Evolutionary conservation across 2,113 vertebrate species (phyloP), one percentile per base, ranked within the genome.

Genomic region (Xyliphius kryptos): DNA sequence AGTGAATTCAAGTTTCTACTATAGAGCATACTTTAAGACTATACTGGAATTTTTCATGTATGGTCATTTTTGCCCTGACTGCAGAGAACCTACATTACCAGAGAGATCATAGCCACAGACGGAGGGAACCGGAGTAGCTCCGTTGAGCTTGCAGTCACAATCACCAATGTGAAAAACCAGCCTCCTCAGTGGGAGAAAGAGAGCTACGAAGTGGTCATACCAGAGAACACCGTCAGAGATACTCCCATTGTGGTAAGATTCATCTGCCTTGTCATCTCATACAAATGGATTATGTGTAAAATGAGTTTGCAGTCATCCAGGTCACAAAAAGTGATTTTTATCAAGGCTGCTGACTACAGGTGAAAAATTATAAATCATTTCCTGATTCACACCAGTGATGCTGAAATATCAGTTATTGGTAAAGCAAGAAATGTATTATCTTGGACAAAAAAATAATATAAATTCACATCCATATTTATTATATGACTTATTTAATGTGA

Each of bases 161-260:
- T 91, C 77, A 92, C 87, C 47, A 91, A 87, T 36, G 88, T 87
- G 66, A 87, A 90, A 76, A 93, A 91, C 68, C 91, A 92, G 72
- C 90, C 89, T 16, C 91, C 91, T 1, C 88, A 86, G 64, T 95
- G 92, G 92, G 91, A 88, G 47, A 87, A 78, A 67, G 87, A 89
- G 50, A 85, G 70, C 74, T 88, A 93, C 66, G 84, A 84, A 21
- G 82, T 91, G 52, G 79, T 90, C 73, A 86, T 93, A 68, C 87
- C 86, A 2, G 90, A 90, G 68, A 92, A 91, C 59, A 86, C 83
- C 0, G 80, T 87, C 56, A 78, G 83, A 56, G 89, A 92, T 83
- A 77, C 83, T 1, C 68, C 84, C 13, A 11, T 89, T 36, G 82
- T 90, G 84, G 89, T 90, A 75, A 38, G 64, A 32, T 46, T 21